Evolutionary conservation across 2,888 invertebrate species (phyloP).

Genomic region (Oligia latruncula): DNA sequence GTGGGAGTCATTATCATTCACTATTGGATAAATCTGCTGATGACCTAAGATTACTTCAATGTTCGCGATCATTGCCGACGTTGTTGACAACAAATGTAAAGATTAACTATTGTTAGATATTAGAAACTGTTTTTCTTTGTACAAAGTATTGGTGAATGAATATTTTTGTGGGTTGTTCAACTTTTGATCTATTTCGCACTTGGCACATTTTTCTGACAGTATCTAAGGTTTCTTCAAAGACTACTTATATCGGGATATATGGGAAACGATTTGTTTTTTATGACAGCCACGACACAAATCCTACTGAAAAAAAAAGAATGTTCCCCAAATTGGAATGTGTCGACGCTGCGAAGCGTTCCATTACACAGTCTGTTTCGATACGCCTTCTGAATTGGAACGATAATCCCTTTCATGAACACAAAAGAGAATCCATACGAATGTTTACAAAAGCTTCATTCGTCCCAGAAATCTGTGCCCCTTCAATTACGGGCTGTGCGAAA

Average conservation of each 20-base stretch:
- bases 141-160: slow-evolving; percentile 1
- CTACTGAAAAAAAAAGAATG: neutral
- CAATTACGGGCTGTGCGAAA: slow-evolving; percentile 18
- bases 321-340: slow-evolving; percentile 9
- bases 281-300: neutral
- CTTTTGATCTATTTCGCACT: slow-evolving; percentile 25
- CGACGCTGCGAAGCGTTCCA: slow-evolving; percentile 22
- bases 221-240: neutral
- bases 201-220: neutral
- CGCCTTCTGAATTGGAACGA: slow-evolving; percentile 18
- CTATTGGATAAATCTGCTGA: slow-evolving; percentile 57
- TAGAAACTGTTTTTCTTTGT: slow-evolving; percentile 15
- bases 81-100: slow-evolving; percentile 18
- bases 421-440: slow-evolving; percentile 27
- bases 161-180: slow-evolving; percentile 22
- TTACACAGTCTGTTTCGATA: slow-evolving; percentile 30
- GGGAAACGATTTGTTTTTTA: neutral
- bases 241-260: neutral
- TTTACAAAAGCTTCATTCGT: slow-evolving; percentile 15
- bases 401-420: slow-evolving; percentile 21
- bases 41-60: slow-evolving; percentile 58
- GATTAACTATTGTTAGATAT: neutral
- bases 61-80: slow-evolving; percentile 53
- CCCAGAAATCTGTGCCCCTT: neutral
- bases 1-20: slow-evolving; percentile 49